Conservation (phyloP, 2,113 vertebrate genomes). For the Channa maculata region DNA sequence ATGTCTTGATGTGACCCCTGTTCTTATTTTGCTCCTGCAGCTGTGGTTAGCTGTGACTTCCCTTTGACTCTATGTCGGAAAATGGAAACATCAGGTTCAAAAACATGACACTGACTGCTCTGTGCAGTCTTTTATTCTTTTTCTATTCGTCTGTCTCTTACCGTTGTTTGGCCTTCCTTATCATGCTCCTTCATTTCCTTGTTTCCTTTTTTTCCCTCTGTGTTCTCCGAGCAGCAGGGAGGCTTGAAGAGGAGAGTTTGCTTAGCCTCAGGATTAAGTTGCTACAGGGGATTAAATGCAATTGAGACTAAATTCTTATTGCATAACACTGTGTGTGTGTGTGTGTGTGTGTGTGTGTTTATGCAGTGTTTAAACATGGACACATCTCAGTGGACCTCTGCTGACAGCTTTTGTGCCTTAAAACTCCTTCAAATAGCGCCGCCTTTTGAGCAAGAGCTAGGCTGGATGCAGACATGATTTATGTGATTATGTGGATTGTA, state of each 20-base stretch:
- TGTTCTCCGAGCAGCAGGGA: conserved; percentile 53
- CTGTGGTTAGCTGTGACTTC: conserved; percentile 14
- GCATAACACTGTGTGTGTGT: conserved; percentile 54
- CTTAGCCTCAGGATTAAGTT: conserved; percentile 74
- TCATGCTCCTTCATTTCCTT: conserved; percentile 31
- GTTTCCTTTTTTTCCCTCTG: conserved; percentile 25
- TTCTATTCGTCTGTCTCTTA: neutral
- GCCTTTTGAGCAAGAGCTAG: conserved; percentile 54
- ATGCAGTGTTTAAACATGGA: conserved; percentile 71
- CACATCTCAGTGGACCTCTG: conserved; percentile 56
- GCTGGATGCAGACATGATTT: conserved; percentile 59
- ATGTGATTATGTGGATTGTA: conserved; percentile 61
- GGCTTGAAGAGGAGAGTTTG: conserved; percentile 70
- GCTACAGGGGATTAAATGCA: conserved; percentile 80
- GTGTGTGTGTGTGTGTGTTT: neutral
- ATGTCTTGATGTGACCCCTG: no score
- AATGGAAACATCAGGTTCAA: conserved; percentile 3
- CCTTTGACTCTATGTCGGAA: conserved; percentile 21
- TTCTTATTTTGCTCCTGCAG: conserved; percentile 3
- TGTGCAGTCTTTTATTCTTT: neutral
- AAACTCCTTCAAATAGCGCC: conserved; percentile 59
- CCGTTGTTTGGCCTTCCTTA: conserved; percentile 17
- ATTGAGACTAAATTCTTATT: conserved; percentile 79
- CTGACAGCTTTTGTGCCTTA: conserved; percentile 73
- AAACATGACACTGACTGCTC: neutral